These are phyloP conservation scores for Amphimallon solstitiale DNA, from an alignment of 2,888 invertebrate species.

Conservation along the genomic window DNA sequence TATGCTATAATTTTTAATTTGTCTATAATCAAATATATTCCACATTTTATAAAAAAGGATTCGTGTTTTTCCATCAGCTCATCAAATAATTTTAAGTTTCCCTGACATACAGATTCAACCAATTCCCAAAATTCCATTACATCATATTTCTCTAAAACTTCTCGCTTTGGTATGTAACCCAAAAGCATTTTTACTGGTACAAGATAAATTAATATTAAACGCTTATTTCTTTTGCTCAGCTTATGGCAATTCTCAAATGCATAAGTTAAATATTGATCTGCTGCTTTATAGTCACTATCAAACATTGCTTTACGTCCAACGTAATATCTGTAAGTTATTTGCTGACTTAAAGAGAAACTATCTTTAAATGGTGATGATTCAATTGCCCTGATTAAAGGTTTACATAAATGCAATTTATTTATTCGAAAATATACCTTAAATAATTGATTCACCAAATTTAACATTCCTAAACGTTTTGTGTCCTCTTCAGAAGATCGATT, in stretches of 20 bases:
- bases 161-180: conserved; percentile 90
- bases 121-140: conserved; percentile 91
- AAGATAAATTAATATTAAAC: conserved; percentile 92
- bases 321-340: conserved; percentile 97
- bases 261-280: conserved; percentile 91
- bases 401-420: conserved; percentile 87
- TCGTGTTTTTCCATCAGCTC: conserved; percentile 87
- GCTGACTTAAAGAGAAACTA: conserved; percentile 89
- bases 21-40: conserved; percentile 97
- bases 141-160: conserved; percentile 87
- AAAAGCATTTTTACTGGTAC: conserved; percentile 97
- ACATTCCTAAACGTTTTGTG: conserved; percentile 96
- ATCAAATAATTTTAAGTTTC: conserved; percentile 86
- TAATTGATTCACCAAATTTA: conserved; percentile 95
- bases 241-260: conserved; percentile 93
- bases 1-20: conserved; percentile 95
- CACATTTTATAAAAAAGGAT: conserved; percentile 92
- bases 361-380: conserved; percentile 93
- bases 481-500: conserved; percentile 89
- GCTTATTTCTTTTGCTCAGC: conserved; percentile 84
- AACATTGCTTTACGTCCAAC: conserved; percentile 98
- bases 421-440: conserved; percentile 89
- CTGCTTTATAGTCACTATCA: conserved; percentile 93
- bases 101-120: conserved; percentile 87
- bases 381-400: conserved; percentile 95